A percentile compares a stretch with the other conserved stretches of the same genome.
These are phyloP conservation scores for Netelia melanura DNA, from an alignment of 2,888 invertebrate genomes.

Conservation along the genomic window DNA sequence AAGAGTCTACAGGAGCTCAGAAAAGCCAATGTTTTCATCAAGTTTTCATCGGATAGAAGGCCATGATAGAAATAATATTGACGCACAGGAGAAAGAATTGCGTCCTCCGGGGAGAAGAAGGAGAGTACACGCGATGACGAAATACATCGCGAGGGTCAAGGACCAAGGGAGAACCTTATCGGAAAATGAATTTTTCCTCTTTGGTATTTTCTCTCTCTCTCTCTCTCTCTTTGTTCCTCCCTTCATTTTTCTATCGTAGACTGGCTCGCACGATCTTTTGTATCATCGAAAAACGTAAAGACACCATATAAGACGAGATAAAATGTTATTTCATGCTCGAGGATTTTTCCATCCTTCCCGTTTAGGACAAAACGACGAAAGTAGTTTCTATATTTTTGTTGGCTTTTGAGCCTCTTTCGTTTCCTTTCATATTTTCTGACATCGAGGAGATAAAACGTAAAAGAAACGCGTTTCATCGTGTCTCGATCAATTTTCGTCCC, in stretches of 20 bases:
- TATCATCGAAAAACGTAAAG: slow-evolving; percentile 15
- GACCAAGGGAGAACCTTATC: slow-evolving; percentile 51
- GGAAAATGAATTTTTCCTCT: slow-evolving; percentile 63
- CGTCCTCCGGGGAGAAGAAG: slow-evolving; percentile 50
- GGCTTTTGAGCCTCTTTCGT: background rate
- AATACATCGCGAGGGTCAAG: slow-evolving; percentile 37
- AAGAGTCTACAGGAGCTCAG: slow-evolving; percentile 18
- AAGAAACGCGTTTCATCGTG: too few species aligned
- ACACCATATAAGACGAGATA: background rate
- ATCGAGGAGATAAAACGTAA: too few species aligned
- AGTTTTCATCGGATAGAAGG: slow-evolving; percentile 65
- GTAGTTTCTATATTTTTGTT: slow-evolving; percentile 47
- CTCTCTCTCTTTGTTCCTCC: background rate
- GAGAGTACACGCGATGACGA: slow-evolving; percentile 15
- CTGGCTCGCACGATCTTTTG: slow-evolving; percentile 30
- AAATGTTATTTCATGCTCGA: slow-evolving; percentile 34
- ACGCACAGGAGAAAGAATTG: slow-evolving; percentile 66
- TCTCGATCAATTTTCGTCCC: too few species aligned
- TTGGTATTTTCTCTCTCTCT: slow-evolving; percentile 12
- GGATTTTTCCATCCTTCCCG: slow-evolving; percentile 22
- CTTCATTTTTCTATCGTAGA: background rate
- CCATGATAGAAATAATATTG: slow-evolving; percentile 64
- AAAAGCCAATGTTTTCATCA: slow-evolving; percentile 67
- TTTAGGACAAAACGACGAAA: slow-evolving; percentile 48
- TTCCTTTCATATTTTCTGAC: too few species aligned